Base-by-base conservation (phyloP, 2,888 invertebrate species). In the Macrophya annulata region DNA sequence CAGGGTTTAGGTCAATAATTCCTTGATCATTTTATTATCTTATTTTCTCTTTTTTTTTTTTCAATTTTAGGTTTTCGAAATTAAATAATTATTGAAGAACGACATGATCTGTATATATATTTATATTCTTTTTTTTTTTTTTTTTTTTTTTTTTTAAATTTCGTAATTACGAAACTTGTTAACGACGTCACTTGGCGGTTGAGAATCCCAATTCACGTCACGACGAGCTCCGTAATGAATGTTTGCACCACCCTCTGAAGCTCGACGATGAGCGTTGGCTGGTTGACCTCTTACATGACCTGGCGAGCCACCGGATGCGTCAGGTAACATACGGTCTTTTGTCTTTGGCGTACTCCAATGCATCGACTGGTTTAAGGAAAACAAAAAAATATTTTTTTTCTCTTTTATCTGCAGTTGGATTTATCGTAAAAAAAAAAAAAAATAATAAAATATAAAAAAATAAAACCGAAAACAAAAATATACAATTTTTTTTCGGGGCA, bases 301-400 rank as follows among this genome's bases (percentile, higher is more conserved):
- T 10, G 94, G 94, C 2, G 95, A 95, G 79, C 91, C 92, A 40
- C 91, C 90, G 71, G 92, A 92, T 15, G 93, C 91, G 86, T 95
- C 96, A 85, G 95, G 95, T 91, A 98, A 92, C 98, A 98, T 98
- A 88, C 98, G 96, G 90, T 98, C 98, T 94, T 98, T 98, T 89
- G 97, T 98, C 93, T 98, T 98, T 62, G 97, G 97, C 87, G 97
- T 97, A 87, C 97, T 96, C 98, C 98, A 98, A 93, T 98, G 98
- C 97, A 98, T 98, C 83, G 98, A 97, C 96, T 98, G 95, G 15
- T 81, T 62, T 43, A 74, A 74, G 8, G 5, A 45, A 45, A 40
- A 45, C 43, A 37, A 68, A 1, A 17, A 1, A 68, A 12, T 15
- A 15, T 55, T n/a, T n/a, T 55, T 17, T 37, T n/a, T n/a, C n/a